Base-by-base conservation (phyloP, 2,797 vertebrate genomes). In the Fratercula arctica region DNA sequence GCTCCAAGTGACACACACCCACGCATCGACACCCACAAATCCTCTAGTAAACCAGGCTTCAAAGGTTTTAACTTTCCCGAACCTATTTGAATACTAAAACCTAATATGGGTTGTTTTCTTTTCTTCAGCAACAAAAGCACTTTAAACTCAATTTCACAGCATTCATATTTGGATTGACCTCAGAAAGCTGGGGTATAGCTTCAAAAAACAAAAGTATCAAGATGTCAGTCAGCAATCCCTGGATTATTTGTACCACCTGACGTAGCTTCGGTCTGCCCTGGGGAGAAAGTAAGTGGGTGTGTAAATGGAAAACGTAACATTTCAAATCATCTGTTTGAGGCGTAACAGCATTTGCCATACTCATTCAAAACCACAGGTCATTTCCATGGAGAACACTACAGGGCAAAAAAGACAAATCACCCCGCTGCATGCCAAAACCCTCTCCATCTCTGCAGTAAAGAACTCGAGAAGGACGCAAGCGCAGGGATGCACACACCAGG, bases 251-350 rank as follows among this genome's bases (percentile, higher is more conserved):
- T 41, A 61, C 76, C 53, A 89, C 61, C 84, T 96, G 87, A 78
- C 0, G 0, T 50, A 92, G 87, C 66, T 84, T 72, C 81, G 4
- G 6, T 41, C 69, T 91, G 69, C 92, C 72, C 81, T 17, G 29
- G 59, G 72, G 66, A 96, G 66, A 88, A 78, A 63, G 57, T 35
- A 90, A 90, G 43, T 59, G 73, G 56, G 73, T 91, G 67, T 63
- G 26, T 50, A 88, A 92, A 86, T 31, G 79, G 54, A 86, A 92
- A 93, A 83, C 3, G 4, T 28, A 96, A 45, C 57, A 70, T 89
- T 92, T 67, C 59, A 56, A 91, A 80, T 93, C 81, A 95, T 82
- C 77, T 92, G 60, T 94, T 87, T 85, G 91, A 87, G 51, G 79
- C 16, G 0, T 78, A 94, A 85, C 79, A 82, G 93, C 78, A 88